Conservation (phyloP, 2,797 vertebrate genomes). For the Chaetodon trifasciatus region DNA sequence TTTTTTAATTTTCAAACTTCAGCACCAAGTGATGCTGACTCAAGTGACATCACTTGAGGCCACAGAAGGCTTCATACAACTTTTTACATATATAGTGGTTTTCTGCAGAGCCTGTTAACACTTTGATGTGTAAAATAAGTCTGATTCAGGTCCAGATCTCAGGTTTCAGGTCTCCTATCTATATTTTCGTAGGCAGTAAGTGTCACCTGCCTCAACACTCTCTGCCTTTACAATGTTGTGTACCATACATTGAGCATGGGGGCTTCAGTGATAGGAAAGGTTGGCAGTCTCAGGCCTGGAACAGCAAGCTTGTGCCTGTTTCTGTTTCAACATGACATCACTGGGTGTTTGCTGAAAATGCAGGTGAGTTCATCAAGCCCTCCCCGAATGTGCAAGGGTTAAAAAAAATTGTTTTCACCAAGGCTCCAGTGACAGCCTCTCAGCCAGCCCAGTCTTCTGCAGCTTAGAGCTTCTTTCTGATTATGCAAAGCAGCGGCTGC, state of each 20-base stretch:
- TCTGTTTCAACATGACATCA: constrained; percentile 11
- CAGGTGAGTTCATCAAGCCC: constrained; percentile 24
- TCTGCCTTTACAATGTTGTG: background rate
- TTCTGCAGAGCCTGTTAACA: background rate
- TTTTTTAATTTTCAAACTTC: background rate
- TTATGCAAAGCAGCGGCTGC: constrained; percentile 80
- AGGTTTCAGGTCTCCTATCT: too few species aligned
- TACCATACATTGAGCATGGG: background rate
- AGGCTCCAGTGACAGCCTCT: constrained; percentile 54
- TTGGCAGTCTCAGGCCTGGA: background rate
- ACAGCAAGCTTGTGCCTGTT: background rate
- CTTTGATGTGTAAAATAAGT: background rate
- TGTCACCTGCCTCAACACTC: background rate
- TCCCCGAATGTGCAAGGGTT: constrained; percentile 35
- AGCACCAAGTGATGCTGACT: background rate
- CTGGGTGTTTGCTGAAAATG: constrained; percentile 30
- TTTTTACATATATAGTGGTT: background rate
- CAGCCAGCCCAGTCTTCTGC: constrained; percentile 51
- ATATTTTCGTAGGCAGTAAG: background rate
- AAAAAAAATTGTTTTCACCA: constrained; percentile 41
- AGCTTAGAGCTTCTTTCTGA: constrained; percentile 72
- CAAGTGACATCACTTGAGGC: background rate
- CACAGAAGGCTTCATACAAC: background rate
- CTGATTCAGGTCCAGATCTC: too few species aligned
- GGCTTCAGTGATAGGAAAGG: background rate